phyloP scores from a whole-genome alignment of 2,113 vertebrate genomes.

The Corydoras sp. region DNA sequence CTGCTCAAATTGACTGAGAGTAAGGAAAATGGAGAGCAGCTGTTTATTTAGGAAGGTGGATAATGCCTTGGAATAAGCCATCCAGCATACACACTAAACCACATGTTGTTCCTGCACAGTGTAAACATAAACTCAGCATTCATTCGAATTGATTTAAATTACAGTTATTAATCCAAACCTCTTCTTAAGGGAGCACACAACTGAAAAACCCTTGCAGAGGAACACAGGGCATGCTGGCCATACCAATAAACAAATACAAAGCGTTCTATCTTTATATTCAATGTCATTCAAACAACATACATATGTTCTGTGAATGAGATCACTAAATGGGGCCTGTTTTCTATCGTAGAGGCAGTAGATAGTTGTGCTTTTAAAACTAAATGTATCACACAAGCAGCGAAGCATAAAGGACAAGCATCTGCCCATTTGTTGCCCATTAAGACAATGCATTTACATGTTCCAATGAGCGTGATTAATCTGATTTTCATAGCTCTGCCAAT shows the following conservation, averaged over 20 bases:
- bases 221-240: background rate
- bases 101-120: slow-evolving; percentile 12
- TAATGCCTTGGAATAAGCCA: slow-evolving; percentile 24
- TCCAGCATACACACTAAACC: slow-evolving; percentile 6
- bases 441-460: slow-evolving; percentile 38
- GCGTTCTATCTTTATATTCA: too few species aligned
- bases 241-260: too few species aligned
- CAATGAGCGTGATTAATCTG: slow-evolving; percentile 35
- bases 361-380: slow-evolving; percentile 1
- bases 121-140: slow-evolving; percentile 11
- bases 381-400: slow-evolving; percentile 9
- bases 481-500: slow-evolving; percentile 35
- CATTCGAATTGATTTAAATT: slow-evolving; percentile 20
- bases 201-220: background rate
- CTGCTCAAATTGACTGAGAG: slow-evolving; percentile 12
- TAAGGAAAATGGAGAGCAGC: slow-evolving; percentile 11
- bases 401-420: slow-evolving; percentile 7
- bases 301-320: background rate
- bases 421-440: slow-evolving; percentile 32
- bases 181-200: slow-evolving; percentile 3
- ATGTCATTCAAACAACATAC: too few species aligned
- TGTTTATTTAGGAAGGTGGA: slow-evolving; percentile 27
- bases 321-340: slow-evolving; percentile 20
- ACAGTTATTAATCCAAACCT: slow-evolving; percentile 20
- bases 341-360: background rate